Base-by-base conservation (phyloP, 2,888 invertebrate species). In the Melanargia galathea region DNA sequence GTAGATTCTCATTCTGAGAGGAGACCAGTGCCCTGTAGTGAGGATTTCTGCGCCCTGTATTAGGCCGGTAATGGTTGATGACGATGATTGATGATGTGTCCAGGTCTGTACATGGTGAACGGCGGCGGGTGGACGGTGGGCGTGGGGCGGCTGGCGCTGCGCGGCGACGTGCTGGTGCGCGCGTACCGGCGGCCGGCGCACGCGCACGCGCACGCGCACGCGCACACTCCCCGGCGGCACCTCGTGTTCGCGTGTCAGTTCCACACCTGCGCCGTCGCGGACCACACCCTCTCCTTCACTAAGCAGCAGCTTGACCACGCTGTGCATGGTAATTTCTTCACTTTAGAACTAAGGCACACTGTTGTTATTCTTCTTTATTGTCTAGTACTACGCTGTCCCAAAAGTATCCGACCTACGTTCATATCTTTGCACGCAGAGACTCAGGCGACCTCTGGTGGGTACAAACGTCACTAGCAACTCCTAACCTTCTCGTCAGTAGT, bases 221-320 rank as follows among this genome's bases (percentile, higher is more conserved):
- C 73, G 22, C 40, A 73, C 69, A 45, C 72, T 64, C 52, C 71
- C 64, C 80, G 57, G 64, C 90, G 93, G 46, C 95, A 95, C 74
- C 93, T 96, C n/a, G 93, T 97, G 73, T 97, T 97, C 91, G 94
- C 96, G 56, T 95, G 96, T 82, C 96, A 98, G 94, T 97, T 98
- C 92, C 98, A 98, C 92, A 98, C 98, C 4, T 98, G 98, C 90
- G 97, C 97, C 60, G 95, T 98, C 70, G 93, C 96, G 52, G 95
- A 96, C 82, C 95, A 96, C 86, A 95, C 95, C 66, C 93, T 98
- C 61, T 94, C 95, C 75, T 97, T 97, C 91, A 95, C 95, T 65
- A 95, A 96, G 79, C 95, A 95, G 77, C 97, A 98, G 81, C 93
- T 98, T 72, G 98, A 98, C 87, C 93, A 95, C 75, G 97, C 97